phyloP scores from a whole-genome alignment of 2,888 invertebrate species.

The Synergus itoensis region DNA sequence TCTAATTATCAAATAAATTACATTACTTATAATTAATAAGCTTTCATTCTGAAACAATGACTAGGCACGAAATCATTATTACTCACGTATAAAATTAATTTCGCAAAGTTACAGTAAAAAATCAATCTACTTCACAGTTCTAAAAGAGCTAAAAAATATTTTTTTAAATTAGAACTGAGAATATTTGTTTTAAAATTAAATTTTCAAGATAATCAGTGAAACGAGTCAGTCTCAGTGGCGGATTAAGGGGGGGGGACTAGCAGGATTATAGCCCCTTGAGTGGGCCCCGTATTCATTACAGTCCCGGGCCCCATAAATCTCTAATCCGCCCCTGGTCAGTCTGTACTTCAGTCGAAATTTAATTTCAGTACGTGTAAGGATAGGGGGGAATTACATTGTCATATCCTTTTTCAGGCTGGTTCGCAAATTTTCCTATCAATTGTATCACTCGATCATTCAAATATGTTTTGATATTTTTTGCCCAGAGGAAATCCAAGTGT shows the following conservation, averaged over 20 bases:
- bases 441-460: slow-evolving; percentile 54
- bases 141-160: not conserved
- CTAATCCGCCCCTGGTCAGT: not conserved
- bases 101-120: not conserved
- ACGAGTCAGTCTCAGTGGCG: no score
- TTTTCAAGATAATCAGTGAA: no score
- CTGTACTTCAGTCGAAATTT: not conserved
- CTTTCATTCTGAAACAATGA: not conserved
- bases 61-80: not conserved
- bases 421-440: slow-evolving; percentile 44
- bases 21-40: no score
- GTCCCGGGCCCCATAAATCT: no score
- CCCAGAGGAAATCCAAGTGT: slow-evolving; percentile 54
- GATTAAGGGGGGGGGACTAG: no score
- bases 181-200: not conserved
- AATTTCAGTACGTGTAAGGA: not conserved
- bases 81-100: not conserved
- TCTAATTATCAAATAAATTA: not conserved
- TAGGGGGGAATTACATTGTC: not conserved
- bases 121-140: not conserved
- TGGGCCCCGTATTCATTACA: no score
- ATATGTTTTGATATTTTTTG: slow-evolving; percentile 51
- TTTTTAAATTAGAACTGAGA: not conserved
- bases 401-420: not conserved
- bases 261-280: no score